Base-by-base conservation (phyloP, 2,888 invertebrate species). In the Neocrepidodera transversa region DNA sequence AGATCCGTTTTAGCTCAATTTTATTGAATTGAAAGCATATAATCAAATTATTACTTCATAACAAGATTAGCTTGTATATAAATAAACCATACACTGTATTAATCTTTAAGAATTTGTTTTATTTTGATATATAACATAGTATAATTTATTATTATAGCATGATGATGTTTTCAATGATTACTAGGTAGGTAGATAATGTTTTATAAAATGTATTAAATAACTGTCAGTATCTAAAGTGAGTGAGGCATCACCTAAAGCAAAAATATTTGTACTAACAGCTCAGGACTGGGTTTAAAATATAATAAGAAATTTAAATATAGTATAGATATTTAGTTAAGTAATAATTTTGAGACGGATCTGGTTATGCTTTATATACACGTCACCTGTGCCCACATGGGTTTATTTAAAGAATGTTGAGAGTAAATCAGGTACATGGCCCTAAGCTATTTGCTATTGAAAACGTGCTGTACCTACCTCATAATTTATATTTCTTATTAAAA, bases 371-470 rank as follows among this genome's bases (percentile, higher is more conserved):
- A 42, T 42, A 42, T 42, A 42, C 42, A 42, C 18, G 42, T 42
- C 42, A 42, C 20, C 42, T 42, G 20, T 42, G 20, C 42, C 42
- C 42, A 42, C 42, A 42, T 42, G 42, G 42, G 11, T 20, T 42
- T 42, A 42, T 42, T 42, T 20, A 42, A 42, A 42, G 42, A 42
- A 42, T 11, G 42, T 23, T 23, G 20, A 42, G 42, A 42, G 42
- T 42, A 42, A 42, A 42, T 42, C 42, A 20, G 42, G 42, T 20
- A 42, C 42, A 18, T 10, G 13, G 42, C 42, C 42, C 42, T 20
- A 11, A 42, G 42, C 42, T 42, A 42, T 42, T 42, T 42, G 42
- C 42, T 42, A 42, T 42, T 42, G 42, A 42, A 42, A 42, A 42
- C 42, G 42, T 42, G 42, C 42, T 42, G 20, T 42, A 20, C 42